Evolutionary conservation across 2,797 vertebrate genomes (phyloP), one percentile per base, ranked within the genome.

Genomic region (Atherinosoma microstoma): DNA sequence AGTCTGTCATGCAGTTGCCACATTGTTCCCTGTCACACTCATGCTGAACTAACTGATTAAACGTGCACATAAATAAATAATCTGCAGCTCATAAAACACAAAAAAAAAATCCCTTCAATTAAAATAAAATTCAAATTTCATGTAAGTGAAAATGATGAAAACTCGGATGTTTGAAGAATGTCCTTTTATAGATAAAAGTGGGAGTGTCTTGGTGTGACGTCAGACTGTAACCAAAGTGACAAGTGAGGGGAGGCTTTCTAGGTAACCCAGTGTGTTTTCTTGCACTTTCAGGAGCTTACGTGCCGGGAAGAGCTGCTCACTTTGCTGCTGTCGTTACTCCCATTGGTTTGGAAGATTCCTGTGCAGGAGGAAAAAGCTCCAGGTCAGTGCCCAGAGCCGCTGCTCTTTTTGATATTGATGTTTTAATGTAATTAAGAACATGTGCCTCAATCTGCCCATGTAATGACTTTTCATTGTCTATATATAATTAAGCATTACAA

Each of bases 261-360:
- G 42, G 74, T 86, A 84, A 76, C 60, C 67, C 87, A 32, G 22
- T 76, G 68, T 84, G 76, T 77, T 78, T 77, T 75, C 40, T 90
- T 83, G 76, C 70, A 58, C 73, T 84, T 29, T 30, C 73, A 99
- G 98, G 97, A 98, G 77, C 82, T 99, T 92, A 98, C 97, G 18
- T 99, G 98, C 89, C 95, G 98, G 58, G 98, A 99, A 89, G 98
- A 99, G 87, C 96, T 99, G 79, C 95, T 99, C 70, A 98, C 97
- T 38, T 92, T 99, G 57, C 95, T 99, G 67, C 91, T 99, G 81
- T 99, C 98, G 0, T 95, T 99, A 51, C 92, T 99, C 61, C 98
- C 98, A 0, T 68, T 99, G 83, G 97, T 99, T 22, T 99, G 98
- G 98, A 99, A 97, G 94, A 99, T 99, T 80, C 97, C 98, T 29